phyloP scores from a whole-genome alignment of 2,113 vertebrate genomes.

The Myodes glareolus region DNA sequence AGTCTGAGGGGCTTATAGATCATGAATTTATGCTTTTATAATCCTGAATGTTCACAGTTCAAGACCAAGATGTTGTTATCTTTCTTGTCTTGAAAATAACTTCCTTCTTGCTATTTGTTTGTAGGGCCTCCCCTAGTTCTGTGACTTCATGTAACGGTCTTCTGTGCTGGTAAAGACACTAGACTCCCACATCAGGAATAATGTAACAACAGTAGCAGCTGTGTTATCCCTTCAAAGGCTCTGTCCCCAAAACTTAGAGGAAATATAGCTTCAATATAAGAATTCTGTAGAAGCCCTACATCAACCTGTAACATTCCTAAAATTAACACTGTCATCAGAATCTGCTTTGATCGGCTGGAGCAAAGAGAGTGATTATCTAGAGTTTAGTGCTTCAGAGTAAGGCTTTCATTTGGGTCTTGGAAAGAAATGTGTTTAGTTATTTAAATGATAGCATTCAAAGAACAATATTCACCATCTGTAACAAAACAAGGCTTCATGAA shows the following conservation, averaged over 20 bases:
- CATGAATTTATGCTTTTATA: neutral
- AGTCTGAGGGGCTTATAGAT: neutral
- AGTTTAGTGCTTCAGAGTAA: neutral
- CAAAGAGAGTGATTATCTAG: neutral
- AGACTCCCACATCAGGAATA: neutral
- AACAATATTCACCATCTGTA: neutral
- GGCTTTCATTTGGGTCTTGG: neutral
- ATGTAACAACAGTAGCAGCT: neutral
- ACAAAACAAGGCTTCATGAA: neutral
- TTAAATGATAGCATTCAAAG: neutral
- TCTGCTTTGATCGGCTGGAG: neutral
- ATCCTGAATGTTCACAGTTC: neutral
- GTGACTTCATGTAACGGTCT: neutral
- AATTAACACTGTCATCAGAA: neutral
- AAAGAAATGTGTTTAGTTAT: conserved; percentile 9
- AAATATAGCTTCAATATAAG: neutral
- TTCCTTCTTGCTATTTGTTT: neutral
- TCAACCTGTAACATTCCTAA: neutral
- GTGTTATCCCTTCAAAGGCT: neutral
- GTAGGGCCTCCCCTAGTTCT: too few relatives aligned
- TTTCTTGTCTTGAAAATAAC: neutral
- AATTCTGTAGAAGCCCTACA: neutral
- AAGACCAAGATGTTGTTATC: neutral
- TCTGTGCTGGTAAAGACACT: neutral
- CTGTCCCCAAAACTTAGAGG: neutral